A percentile compares a stretch with the other conserved stretches of the same genome.
These are phyloP conservation scores for Selene dorsalis DNA, from an alignment of 2,797 vertebrate species.

Conservation along the genomic window DNA sequence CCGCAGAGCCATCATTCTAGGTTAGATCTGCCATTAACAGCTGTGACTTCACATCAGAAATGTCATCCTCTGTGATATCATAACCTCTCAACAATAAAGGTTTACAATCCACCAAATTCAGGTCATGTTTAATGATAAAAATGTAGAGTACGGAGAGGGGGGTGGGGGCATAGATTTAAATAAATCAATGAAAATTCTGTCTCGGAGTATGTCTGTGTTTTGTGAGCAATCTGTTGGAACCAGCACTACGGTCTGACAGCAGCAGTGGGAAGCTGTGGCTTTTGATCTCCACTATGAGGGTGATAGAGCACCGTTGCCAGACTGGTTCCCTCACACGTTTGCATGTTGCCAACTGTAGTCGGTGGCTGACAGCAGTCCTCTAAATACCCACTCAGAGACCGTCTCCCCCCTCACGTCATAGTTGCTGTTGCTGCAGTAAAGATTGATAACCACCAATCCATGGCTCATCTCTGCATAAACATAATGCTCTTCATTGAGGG, in stretches of 20 bases:
- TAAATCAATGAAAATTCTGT: conserved; percentile 26
- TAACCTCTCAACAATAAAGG: conserved; percentile 46
- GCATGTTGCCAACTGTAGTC: conserved; percentile 44
- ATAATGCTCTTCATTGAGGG: neutral
- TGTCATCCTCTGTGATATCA: conserved; percentile 33
- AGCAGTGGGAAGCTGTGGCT: conserved; percentile 29
- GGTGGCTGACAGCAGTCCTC: conserved; percentile 41
- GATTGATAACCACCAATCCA: neutral
- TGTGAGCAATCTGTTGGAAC: conserved; percentile 35
- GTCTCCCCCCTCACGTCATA: conserved; percentile 18
- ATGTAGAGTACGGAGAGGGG: neutral
- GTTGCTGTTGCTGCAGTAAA: conserved; percentile 21
- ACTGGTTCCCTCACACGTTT: conserved; percentile 38
- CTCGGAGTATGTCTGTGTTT: conserved; percentile 2
- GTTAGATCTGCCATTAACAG: conserved; percentile 40
- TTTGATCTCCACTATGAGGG: conserved; percentile 37
- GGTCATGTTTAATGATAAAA: conserved; percentile 49
- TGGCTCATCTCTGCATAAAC: conserved; percentile 10
- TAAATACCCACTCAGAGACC: conserved; percentile 35
- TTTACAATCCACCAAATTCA: conserved; percentile 44
- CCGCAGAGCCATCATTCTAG: conserved; percentile 41
- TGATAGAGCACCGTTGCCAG: conserved; percentile 26
- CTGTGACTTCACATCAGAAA: conserved; percentile 47
- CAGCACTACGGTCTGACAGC: conserved; percentile 23
- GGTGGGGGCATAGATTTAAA: conserved; percentile 2